Conservation (phyloP, 2,113 vertebrate genomes). For the Chaetodon trifascialis region DNA sequence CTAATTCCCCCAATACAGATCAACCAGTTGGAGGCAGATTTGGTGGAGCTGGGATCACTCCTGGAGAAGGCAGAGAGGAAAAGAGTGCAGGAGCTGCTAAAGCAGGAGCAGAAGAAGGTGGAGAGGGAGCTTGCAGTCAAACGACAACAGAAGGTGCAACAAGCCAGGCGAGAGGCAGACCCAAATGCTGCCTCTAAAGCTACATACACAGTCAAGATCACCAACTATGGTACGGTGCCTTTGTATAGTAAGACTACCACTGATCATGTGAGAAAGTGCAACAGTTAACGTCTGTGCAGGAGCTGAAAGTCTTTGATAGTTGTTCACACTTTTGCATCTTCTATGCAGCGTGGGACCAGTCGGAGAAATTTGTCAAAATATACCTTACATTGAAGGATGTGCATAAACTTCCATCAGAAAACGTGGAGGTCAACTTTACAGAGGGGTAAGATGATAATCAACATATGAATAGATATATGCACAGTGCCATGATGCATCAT, state of each 20-base stretch:
- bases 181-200: slow-evolving; percentile 79
- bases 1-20: slow-evolving; percentile 68
- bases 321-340: slow-evolving; percentile 23
- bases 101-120: slow-evolving; percentile 89
- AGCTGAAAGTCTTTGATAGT: not conserved
- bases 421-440: slow-evolving; percentile 91
- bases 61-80: slow-evolving; percentile 87
- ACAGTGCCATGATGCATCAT: not conserved
- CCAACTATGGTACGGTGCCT: slow-evolving; percentile 91
- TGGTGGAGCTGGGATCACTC: slow-evolving; percentile 89
- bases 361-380: slow-evolving; percentile 97
- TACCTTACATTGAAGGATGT: slow-evolving; percentile 93
- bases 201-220: slow-evolving; percentile 95
- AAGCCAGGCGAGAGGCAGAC: slow-evolving; percentile 83
- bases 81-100: slow-evolving; percentile 87
- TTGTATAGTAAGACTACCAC: not conserved
- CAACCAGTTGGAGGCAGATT: slow-evolving; percentile 90
- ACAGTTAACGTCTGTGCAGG: not conserved
- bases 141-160: slow-evolving; percentile 83
- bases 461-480: too few relatives aligned
- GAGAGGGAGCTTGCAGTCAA: slow-evolving; percentile 91
- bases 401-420: slow-evolving; percentile 91
- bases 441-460: slow-evolving; percentile 86
- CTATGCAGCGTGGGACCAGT: slow-evolving; percentile 96
- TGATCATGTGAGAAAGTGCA: not conserved